Percentiles rank a stretch among this genome's conserved stretches.
Conservation (phyloP, 1,140 invertebrate genomes). For the Aleiodes sp. region DNA sequence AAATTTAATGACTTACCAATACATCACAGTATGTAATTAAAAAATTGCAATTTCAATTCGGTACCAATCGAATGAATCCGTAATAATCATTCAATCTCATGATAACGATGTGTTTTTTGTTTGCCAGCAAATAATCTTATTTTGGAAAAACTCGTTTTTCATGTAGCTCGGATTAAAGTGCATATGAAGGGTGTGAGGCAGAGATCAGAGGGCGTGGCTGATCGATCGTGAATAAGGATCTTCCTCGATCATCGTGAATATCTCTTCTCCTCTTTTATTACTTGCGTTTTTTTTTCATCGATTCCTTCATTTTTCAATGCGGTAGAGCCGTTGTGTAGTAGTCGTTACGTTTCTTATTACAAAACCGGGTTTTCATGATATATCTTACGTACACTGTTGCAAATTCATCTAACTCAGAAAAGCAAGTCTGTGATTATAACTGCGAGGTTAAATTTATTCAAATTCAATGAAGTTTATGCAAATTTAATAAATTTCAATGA, state of each 20-base stretch:
- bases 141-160: slow-evolving; percentile 14
- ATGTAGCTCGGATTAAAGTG: slow-evolving; percentile 8
- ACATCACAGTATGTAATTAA: not conserved
- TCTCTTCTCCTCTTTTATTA: not conserved
- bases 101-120: slow-evolving; percentile 7
- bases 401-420: not conserved
- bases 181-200: slow-evolving; percentile 21
- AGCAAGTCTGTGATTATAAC: too few relatives aligned
- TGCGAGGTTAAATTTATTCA: too few relatives aligned
- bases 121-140: slow-evolving; percentile 9
- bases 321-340: not conserved
- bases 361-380: slow-evolving; percentile 31
- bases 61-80: not conserved
- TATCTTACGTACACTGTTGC: slow-evolving; percentile 4
- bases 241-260: slow-evolving; percentile 20
- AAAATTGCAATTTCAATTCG: not conserved
- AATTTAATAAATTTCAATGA: too few relatives aligned
- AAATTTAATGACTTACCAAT: not conserved
- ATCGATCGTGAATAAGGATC: slow-evolving; percentile 34
- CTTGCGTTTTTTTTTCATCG: not conserved
- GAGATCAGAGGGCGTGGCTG: slow-evolving; percentile 18
- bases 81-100: not conserved
- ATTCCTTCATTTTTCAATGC: not conserved
- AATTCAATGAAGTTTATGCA: not conserved
- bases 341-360: slow-evolving; percentile 25